phyloP scores from a whole-genome alignment of 2,888 invertebrate genomes.

The Himalopsyche japonica region DNA sequence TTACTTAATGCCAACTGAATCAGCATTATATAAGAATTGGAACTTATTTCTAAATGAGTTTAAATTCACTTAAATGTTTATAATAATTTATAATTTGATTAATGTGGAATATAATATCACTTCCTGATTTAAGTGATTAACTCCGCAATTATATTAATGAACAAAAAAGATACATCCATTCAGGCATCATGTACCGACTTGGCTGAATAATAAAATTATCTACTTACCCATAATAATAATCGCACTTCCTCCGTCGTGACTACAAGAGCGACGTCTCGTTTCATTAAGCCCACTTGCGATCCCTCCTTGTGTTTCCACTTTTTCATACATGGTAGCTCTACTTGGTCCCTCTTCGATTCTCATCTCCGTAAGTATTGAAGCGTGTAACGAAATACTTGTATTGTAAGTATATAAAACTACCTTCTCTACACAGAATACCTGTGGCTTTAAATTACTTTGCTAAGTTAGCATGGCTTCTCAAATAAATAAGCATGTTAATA shows the following conservation, averaged over 20 bases:
- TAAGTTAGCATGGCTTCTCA: background rate
- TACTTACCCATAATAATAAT: constrained; percentile 2
- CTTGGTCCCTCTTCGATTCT: background rate
- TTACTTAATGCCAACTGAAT: too few species aligned
- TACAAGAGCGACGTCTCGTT: background rate
- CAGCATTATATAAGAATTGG: too few species aligned
- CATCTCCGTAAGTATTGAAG: background rate
- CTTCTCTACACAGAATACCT: background rate
- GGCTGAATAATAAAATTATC: background rate
- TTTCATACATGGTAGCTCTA: background rate
- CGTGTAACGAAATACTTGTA: background rate
- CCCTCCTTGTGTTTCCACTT: background rate
- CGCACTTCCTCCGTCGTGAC: constrained; percentile 11
- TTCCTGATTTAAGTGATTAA: background rate
- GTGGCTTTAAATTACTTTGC: background rate
- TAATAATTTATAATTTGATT: too few species aligned
- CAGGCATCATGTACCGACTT: background rate
- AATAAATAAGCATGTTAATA: background rate
- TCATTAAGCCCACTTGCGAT: background rate
- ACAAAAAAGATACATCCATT: background rate
- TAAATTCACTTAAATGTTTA: too few species aligned
- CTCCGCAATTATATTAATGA: background rate
- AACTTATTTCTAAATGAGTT: too few species aligned
- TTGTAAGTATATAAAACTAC: background rate
- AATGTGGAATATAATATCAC: too few species aligned